Evolutionary conservation across 2,797 vertebrate genomes (phyloP).

Genomic region (Silurus aristotelis): DNA sequence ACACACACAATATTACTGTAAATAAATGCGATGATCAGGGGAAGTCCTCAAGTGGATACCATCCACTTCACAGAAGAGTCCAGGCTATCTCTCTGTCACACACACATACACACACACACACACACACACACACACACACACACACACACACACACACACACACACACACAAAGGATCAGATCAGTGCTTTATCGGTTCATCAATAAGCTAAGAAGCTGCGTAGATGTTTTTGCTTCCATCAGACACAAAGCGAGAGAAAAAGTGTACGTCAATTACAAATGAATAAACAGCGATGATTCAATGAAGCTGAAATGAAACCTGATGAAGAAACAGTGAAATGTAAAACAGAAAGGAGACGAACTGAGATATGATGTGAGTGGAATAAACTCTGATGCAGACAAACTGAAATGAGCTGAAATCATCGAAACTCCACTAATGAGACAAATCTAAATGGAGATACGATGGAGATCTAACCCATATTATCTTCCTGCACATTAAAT

Average conservation of each 20-base stretch:
- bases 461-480: neutral
- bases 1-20: neutral
- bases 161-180: neutral
- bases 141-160: neutral
- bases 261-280: neutral
- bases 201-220: neutral
- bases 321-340: neutral
- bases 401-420: neutral
- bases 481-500: too few species aligned
- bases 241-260: neutral
- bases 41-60: neutral
- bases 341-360: neutral
- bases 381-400: neutral
- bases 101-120: neutral
- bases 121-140: slow-evolving; percentile 6
- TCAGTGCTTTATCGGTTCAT: neutral
- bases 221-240: neutral
- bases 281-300: neutral
- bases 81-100: neutral
- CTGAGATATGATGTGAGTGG: neutral
- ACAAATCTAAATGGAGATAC: neutral
- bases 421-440: neutral
- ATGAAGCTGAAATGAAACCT: neutral
- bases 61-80: neutral
- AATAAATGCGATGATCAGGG: neutral